Evolutionary conservation across 1,140 invertebrate species (phyloP).

Genomic region (Oncopeltus fasciatus): DNA sequence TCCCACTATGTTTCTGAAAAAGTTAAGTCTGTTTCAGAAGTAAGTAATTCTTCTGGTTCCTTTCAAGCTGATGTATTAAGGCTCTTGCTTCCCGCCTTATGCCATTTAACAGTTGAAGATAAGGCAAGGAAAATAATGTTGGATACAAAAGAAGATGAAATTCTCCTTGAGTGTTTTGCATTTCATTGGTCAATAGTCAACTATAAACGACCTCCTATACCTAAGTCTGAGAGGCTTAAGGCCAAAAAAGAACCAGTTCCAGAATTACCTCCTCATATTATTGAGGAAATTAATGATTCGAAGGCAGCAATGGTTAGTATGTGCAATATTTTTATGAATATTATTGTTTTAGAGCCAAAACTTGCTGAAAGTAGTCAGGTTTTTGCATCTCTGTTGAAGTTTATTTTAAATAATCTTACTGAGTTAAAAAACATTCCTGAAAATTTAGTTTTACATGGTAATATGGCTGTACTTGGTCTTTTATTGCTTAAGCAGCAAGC

Average conservation of each 20-base stretch:
- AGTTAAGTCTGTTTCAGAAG: slow-evolving; percentile 26
- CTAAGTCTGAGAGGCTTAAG: slow-evolving; percentile 58
- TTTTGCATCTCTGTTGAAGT: slow-evolving; percentile 68
- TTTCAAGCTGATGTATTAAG: slow-evolving; percentile 55
- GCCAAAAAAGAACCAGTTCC: slow-evolving; percentile 54
- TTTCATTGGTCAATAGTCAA: slow-evolving; percentile 77
- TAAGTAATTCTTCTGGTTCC: slow-evolving; percentile 40
- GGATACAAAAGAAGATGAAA: slow-evolving; percentile 60
- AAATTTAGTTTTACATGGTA: slow-evolving; percentile 69
- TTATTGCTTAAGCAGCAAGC: slow-evolving; percentile 70
- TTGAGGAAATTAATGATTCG: slow-evolving; percentile 70
- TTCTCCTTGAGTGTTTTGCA: slow-evolving; percentile 59
- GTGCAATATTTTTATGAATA: slow-evolving; percentile 84
- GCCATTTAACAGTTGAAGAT: slow-evolving; percentile 81
- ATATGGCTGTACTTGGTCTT: slow-evolving; percentile 66
- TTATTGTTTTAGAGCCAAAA: slow-evolving; percentile 72
- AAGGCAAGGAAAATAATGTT: slow-evolving; percentile 66
- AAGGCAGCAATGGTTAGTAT: slow-evolving; percentile 68
- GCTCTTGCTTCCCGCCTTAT: slow-evolving; percentile 70
- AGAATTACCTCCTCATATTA: slow-evolving; percentile 49
- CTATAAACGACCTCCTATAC: slow-evolving; percentile 66
- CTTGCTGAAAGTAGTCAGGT: slow-evolving; percentile 57
- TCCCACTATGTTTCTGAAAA: slow-evolving; percentile 36
- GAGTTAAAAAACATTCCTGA: slow-evolving; percentile 67
- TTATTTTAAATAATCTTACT: slow-evolving; percentile 73